Evolutionary conservation across 2,797 vertebrate genomes (phyloP).

Genomic region (Sphaeramia orbicularis): DNA sequence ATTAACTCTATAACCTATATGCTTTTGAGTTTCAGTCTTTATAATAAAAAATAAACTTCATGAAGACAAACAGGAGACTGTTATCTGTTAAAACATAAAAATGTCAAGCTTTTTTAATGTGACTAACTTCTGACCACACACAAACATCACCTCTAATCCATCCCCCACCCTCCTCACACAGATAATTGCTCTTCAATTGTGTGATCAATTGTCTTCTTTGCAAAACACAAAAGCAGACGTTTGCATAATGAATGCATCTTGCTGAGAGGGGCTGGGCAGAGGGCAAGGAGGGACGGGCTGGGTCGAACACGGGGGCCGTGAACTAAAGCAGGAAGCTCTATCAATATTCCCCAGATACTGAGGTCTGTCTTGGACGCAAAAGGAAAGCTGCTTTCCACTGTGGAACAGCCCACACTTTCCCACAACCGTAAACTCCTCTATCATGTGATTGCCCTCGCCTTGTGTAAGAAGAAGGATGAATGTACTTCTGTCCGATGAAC

Average conservation of each 20-base stretch:
- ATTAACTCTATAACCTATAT: no score
- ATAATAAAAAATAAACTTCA: slow-evolving; percentile 24
- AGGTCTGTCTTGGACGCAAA: slow-evolving; percentile 49
- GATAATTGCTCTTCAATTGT: slow-evolving; percentile 74
- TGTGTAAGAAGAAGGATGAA: slow-evolving; percentile 15
- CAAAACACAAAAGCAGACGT: slow-evolving; percentile 71
- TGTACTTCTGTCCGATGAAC: slow-evolving; percentile 30
- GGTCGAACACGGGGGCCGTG: slow-evolving; percentile 61
- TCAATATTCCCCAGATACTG: slow-evolving; percentile 66
- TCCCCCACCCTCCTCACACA: slow-evolving; percentile 38
- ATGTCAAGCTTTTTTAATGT: no score
- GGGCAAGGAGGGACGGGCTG: slow-evolving; percentile 36
- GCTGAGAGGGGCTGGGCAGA: slow-evolving; percentile 68
- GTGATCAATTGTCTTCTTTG: slow-evolving; percentile 80
- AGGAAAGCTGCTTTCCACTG: slow-evolving; percentile 30
- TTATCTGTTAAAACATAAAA: no score
- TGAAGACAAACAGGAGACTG: slow-evolving; percentile 27
- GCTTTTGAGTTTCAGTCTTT: slow-evolving; percentile 26
- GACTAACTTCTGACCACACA: slow-evolving; percentile 32
- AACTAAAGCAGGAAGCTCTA: slow-evolving; percentile 73
- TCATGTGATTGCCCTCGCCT: slow-evolving; percentile 23
- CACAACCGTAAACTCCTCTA: slow-evolving; percentile 26
- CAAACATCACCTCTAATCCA: slow-evolving; percentile 4
- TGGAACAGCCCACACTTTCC: slow-evolving; percentile 10
- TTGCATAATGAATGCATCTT: slow-evolving; percentile 83